phyloP scores from a whole-genome alignment of 1,140 invertebrate species.

The Papilio polytes region DNA sequence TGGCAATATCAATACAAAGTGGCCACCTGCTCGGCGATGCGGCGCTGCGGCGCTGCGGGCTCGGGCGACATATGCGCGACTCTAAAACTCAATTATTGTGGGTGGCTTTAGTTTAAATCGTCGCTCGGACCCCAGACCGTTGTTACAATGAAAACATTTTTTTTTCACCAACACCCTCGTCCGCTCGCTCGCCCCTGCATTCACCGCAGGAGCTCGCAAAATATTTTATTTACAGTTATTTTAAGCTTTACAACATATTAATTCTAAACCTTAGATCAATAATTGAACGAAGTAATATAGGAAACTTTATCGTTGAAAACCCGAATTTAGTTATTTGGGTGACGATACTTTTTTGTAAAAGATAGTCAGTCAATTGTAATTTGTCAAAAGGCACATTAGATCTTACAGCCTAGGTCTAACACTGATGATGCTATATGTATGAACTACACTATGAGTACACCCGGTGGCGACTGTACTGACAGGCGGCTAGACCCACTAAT shows the following conservation, averaged over 20 bases:
- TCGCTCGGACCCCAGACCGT: slow-evolving; percentile 39
- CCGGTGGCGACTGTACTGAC: too few relatives aligned
- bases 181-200: slow-evolving; percentile 31
- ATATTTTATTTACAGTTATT: slow-evolving; percentile 6
- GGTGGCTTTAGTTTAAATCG: slow-evolving; percentile 59
- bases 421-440: too few relatives aligned
- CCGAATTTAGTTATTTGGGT: not conserved
- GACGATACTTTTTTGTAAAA: not conserved
- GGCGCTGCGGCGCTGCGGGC: slow-evolving; percentile 16
- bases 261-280: not conserved
- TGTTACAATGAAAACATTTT: slow-evolving; percentile 51
- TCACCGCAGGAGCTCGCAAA: not conserved
- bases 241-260: not conserved
- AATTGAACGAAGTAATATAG: not conserved
- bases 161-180: slow-evolving; percentile 40
- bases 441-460: too few relatives aligned
- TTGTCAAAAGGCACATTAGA: too few relatives aligned
- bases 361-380: not conserved
- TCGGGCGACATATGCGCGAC: slow-evolving; percentile 41
- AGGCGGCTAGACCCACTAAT: too few relatives aligned
- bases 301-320: not conserved
- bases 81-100: slow-evolving; percentile 57
- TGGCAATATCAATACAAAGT: slow-evolving; percentile 37
- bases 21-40: slow-evolving; percentile 52
- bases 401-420: too few relatives aligned